These are phyloP conservation scores for Aeoliscus strigatus DNA, from an alignment of 2,797 vertebrate genomes.

Conservation along the genomic window DNA sequence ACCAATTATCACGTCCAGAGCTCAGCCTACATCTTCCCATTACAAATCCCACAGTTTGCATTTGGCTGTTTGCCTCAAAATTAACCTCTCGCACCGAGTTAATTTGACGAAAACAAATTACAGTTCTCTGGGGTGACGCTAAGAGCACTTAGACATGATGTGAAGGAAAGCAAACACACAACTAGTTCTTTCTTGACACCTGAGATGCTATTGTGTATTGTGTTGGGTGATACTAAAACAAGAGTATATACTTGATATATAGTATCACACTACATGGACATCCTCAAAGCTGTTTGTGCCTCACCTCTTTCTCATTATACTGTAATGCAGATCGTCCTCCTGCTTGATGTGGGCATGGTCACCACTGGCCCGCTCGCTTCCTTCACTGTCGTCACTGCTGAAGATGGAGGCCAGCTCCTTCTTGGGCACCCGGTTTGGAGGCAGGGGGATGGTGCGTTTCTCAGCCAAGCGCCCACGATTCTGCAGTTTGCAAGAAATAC, in stretches of 20 bases:
- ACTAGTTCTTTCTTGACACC: too few species aligned
- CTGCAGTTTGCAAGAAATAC: conserved; percentile 63
- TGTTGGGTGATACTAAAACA: too few species aligned
- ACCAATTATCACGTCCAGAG: conserved; percentile 52
- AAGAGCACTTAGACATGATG: conserved; percentile 9
- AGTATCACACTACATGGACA: neutral
- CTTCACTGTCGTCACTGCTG: conserved; percentile 88
- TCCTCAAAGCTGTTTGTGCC: conserved; percentile 4
- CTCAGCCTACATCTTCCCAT: conserved; percentile 29
- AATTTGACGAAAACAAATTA: conserved; percentile 15
- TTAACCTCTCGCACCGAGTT: conserved; percentile 22
- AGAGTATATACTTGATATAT: too few species aligned
- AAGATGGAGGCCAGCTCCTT: conserved; percentile 87
- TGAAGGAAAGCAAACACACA: conserved; percentile 12
- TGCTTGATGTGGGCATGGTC: conserved; percentile 88
- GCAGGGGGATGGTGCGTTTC: conserved; percentile 90
- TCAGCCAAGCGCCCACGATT: conserved; percentile 96
- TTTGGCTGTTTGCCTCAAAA: conserved; percentile 20
- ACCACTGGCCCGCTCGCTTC: conserved; percentile 82
- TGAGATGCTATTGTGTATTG: too few species aligned
- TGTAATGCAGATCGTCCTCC: conserved; percentile 87
- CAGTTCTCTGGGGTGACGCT: neutral
- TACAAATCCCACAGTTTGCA: conserved; percentile 5
- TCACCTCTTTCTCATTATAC: conserved; percentile 98
- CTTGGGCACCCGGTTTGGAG: conserved; percentile 85